Conservation (phyloP, 2,888 invertebrate genomes). For the Lathronympha strigana region DNA sequence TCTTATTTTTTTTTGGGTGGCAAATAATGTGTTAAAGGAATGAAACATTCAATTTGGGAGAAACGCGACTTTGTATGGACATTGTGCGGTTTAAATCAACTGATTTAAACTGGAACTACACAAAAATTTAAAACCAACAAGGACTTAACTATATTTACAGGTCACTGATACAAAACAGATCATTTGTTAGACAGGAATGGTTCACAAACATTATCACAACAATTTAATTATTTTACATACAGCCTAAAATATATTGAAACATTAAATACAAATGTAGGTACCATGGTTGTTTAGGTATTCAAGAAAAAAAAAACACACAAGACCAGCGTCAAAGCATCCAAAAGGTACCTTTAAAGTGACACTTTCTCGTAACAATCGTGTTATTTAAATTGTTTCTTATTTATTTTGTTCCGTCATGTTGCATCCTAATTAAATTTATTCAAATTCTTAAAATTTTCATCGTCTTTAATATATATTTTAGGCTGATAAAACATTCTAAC, state of each 20-base stretch:
- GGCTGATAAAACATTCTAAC: conserved; percentile 1
- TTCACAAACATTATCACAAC: conserved; percentile 34
- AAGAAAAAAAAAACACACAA: no score
- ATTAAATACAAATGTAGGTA: not conserved
- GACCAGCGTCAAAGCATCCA: no score
- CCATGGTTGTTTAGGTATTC: not conserved
- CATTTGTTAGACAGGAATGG: conserved; percentile 33
- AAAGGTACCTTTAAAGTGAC: no score
- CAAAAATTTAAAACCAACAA: not conserved
- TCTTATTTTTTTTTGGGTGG: no score
- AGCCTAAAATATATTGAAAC: not conserved
- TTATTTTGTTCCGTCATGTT: no score
- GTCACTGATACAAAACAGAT: conserved; percentile 27
- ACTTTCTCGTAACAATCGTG: no score
- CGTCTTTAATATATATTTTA: not conserved
- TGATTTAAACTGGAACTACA: not conserved
- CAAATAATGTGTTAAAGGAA: no score
- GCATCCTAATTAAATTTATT: no score
- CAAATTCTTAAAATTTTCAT: not conserved
- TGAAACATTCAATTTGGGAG: no score
- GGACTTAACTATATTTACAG: conserved; percentile 33
- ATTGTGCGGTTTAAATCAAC: no score
- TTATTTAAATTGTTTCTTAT: no score
- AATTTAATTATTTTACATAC: not conserved
- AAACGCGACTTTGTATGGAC: no score